Conservation (phyloP, 2,888 invertebrate genomes). For the Gymnocheta viridis region DNA sequence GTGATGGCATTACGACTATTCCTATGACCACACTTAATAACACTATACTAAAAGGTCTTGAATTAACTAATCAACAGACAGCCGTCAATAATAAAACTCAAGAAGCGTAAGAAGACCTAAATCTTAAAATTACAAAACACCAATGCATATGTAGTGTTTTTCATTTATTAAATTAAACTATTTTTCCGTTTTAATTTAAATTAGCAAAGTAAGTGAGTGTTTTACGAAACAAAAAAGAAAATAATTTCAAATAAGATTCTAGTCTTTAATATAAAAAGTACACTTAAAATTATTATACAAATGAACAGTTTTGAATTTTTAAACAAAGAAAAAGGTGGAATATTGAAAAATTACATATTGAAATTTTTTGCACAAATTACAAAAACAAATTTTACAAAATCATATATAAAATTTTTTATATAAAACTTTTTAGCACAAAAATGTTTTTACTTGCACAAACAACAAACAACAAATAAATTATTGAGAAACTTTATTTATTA, state of each 20-base stretch:
- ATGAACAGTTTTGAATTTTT: slow-evolving; percentile 19
- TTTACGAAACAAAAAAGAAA: slow-evolving; percentile 15
- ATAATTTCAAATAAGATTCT: slow-evolving; percentile 41
- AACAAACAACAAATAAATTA: slow-evolving; percentile 5
- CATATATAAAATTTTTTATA: slow-evolving; percentile 58
- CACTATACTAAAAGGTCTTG: slow-evolving; percentile 58
- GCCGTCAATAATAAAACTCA: slow-evolving; percentile 53
- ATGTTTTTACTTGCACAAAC: slow-evolving; percentile 67
- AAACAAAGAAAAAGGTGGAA: background rate
- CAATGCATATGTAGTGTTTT: background rate
- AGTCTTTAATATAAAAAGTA: slow-evolving; percentile 46
- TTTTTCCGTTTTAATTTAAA: slow-evolving; percentile 42
- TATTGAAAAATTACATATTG: slow-evolving; percentile 34
- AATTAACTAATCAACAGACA: slow-evolving; percentile 45
- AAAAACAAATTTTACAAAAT: slow-evolving; percentile 45
- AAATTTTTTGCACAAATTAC: slow-evolving; percentile 65
- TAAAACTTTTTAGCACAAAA: slow-evolving; percentile 63
- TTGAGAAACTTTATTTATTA: slow-evolving; percentile 50
- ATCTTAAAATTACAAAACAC: slow-evolving; percentile 34
- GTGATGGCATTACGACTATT: slow-evolving; percentile 69
- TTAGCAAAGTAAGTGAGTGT: slow-evolving; percentile 43
- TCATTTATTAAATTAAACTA: slow-evolving; percentile 18
- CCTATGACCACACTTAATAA: slow-evolving; percentile 55
- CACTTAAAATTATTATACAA: slow-evolving; percentile 37
- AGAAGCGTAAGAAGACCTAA: slow-evolving; percentile 68